Evolutionary conservation across 2,797 vertebrate genomes (phyloP), one percentile per base, ranked within the genome.

Genomic region (Gila robusta): DNA sequence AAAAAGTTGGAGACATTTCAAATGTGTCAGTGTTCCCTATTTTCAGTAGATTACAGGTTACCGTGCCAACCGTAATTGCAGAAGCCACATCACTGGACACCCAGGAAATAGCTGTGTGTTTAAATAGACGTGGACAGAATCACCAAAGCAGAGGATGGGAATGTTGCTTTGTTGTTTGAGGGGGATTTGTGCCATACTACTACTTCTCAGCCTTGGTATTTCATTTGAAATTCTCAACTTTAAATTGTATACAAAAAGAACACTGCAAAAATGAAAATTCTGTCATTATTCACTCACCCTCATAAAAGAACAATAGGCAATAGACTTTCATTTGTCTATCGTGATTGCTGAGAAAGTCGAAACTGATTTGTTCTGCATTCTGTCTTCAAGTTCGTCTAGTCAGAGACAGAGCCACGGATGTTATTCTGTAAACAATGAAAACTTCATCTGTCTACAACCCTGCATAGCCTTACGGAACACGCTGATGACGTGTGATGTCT

Each of bases 21-120:
- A 85, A 85, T 70, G 66, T 54, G 54, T 47, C 76, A 79, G 74
- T 70, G 26, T 54, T 71, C 37, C 26, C 21, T 79, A 67, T 79
- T 84, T 79, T 79, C 64, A 39, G 37, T 14, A 84, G 49, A 84
- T 84, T 79, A 84, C 49, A 78, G 74, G 74, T 79, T 79, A 70
- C 47, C 26, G 10, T 79, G 47, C 37, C 23, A 76, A 67, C 64
- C 5, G 4, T 56, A 84, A 84, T 84, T 78, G 28, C 47, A 70
- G 49, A 70, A 69, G 76, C 47, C 1, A 49, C 49, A 78, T 78
- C 73, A 56, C 47, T 28, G 64, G 73, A 84, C 73, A 84, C 35
- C n/a, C 83, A 41, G 64, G 17, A 76, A 78, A 70, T 64, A n/a
- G 54, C 37, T 23, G 16, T 84, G 32, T 84, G n/a, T 70, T 54